Base-by-base conservation (phyloP, 2,113 vertebrate genomes). In the Daboia siamensis region DNA sequence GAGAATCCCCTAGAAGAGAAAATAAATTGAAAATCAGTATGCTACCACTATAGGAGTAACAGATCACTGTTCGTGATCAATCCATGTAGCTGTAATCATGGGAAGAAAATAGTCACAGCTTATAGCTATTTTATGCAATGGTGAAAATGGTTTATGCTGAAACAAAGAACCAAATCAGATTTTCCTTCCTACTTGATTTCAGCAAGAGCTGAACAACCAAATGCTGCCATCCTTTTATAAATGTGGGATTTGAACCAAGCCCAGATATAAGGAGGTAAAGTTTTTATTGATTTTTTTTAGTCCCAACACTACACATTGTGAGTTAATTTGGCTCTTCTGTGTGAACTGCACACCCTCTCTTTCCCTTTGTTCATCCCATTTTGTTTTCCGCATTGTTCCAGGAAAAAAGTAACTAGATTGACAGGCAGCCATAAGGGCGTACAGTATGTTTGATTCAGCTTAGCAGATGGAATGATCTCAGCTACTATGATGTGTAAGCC, bases 71-170 rank as follows among this genome's bases (percentile, higher is more conserved):
- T 46, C 54, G 0, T 21, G 91, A 88, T 52, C 90, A 93, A 94
- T 89, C 88, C 85, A 86, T 3, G 0, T 6, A 24, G 3, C 89
- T 33, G 9, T 0, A 33, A 52, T 1, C 54, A 54, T 4, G 52
- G 23, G 44, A 52, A 33, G 39, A 2, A 1, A 11, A 2, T 5
- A 59, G 11, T 57, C 90, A 57, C 89, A 92, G 88, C 89, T 87
- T 69, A 8, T 64, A 94, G 93, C 93, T 94, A 93, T 86, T 55
- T 84, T 85, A 80, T 55, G 69, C 80, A 88, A 91, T n/a, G 33
- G 90, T 26, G n/a, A 69, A 94, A 93, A 57, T 6, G 29, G 61
- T 59, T 91, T 90, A 91, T 92, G 91, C 94, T 91, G 93, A 91
- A 57, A 86, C 12, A 74, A 86, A 55, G 90, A 51, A 21, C 20